Base-by-base conservation (phyloP, 2,888 invertebrate species). In the Blomia tropicalis region DNA sequence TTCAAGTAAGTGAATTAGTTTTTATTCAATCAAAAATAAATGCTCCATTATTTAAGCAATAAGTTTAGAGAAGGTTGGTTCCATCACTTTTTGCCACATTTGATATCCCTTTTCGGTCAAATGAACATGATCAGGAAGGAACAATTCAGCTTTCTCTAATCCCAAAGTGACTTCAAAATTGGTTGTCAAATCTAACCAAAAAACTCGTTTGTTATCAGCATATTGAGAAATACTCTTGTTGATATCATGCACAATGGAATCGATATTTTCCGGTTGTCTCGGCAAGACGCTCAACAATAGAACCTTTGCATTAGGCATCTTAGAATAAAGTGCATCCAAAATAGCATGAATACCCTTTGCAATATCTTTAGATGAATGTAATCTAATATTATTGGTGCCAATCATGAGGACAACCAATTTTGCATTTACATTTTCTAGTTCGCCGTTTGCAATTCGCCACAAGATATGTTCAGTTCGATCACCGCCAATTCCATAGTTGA, bases 381-480 rank as follows among this genome's bases (percentile, higher is more conserved):
- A 17, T 14, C 41, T 19, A 22, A 59, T 4, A 23, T 59, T 59
- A 19, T 59, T 59, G 14, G 59, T 59, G 1, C 59, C 59, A 43
- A 62, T 62, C 43, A 30, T 62, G 4, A 62, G 17, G n/a, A 62
- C 43, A 54, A 36, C 47, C 62, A 87, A 87, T 79, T 89, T 91
- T 14, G 91, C 88, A 72, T 83, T 83, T 66, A 90, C 83, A 76
- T 84, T 81, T 72, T 91, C 89, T 70, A 92, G 76, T 75, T 89
- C 89, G 59, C 90, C 91, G 76, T 92, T 87, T 71, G 81, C 79
- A 51, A 91, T 81, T 70, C 92, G 79, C 90, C 91, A 92, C 43
- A 92, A 76, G n/a, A 91, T 82, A 78, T 92, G 83, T 73, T 91
- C 85, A 43, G 87, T 86, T 72, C 83, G 81, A 75, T 92, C 91